These are phyloP conservation scores for Sebastes iracundus DNA, from an alignment of 2,797 vertebrate species.

Conservation along the genomic window DNA sequence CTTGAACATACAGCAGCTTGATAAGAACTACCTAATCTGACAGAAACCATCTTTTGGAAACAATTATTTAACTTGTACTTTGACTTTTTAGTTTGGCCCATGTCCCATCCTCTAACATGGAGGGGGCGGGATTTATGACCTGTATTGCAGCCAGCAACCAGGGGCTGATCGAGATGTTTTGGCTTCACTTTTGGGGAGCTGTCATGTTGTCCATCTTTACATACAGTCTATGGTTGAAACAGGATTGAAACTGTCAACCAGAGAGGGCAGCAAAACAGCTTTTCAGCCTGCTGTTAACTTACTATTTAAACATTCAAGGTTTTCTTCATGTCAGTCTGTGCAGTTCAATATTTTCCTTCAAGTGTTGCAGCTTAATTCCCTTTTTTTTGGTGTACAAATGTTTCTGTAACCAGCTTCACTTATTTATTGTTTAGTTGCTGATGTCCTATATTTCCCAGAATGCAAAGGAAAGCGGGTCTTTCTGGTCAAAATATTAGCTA, in stretches of 20 bases:
- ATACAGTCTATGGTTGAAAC: not conserved
- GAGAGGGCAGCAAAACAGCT: not conserved
- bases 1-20: no score
- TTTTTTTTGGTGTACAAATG: not conserved
- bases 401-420: constrained; percentile 17
- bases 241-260: not conserved
- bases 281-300: not conserved
- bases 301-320: not conserved
- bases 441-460: not conserved
- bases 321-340: not conserved
- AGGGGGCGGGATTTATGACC: no score
- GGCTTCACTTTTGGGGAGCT: no score
- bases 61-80: no score
- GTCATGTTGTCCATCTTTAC: no score
- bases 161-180: accelerated
- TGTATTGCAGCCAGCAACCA: no score
- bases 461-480: not conserved
- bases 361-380: not conserved
- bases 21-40: no score
- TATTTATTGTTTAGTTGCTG: constrained; percentile 58
- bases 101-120: no score
- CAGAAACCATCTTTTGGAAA: no score
- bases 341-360: not conserved
- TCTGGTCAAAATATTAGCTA: not conserved
- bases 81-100: no score